phyloP scores from a whole-genome alignment of 2,113 vertebrate genomes.

The Sarotherodon lohbergeri region DNA sequence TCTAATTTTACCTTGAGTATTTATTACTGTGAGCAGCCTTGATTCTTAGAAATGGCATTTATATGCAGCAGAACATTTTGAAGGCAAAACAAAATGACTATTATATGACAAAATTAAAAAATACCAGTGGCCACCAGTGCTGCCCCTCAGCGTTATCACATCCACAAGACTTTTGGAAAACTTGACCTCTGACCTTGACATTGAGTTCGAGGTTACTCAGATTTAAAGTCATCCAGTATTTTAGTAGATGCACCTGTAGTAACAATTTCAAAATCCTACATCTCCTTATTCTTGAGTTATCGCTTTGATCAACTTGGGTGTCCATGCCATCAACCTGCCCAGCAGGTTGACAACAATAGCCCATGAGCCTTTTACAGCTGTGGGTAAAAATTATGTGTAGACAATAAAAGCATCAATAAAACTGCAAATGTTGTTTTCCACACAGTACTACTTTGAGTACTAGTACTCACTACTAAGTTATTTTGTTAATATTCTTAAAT shows the following conservation, averaged over 20 bases:
- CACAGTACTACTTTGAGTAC: not conserved
- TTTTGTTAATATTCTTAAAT: not conserved
- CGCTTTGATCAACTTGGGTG: not conserved
- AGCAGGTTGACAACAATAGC: not conserved
- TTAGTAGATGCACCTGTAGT: not conserved
- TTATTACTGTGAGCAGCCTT: not conserved
- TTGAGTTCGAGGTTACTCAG: not conserved
- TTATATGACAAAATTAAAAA: not conserved
- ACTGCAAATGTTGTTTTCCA: not conserved
- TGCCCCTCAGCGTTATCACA: not conserved
- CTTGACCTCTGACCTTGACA: not conserved
- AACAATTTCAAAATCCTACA: not conserved
- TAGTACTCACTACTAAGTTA: not conserved
- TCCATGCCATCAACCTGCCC: not conserved
- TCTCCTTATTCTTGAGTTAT: not conserved
- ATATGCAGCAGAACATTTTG: not conserved
- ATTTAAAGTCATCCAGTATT: not conserved
- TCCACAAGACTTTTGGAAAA: not conserved
- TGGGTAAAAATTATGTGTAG: not conserved
- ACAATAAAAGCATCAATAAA: not conserved
- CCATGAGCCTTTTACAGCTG: not conserved
- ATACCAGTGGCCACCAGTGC: not conserved
- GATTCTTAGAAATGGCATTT: not conserved
- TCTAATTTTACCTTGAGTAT: not conserved
- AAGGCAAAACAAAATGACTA: not conserved